These are phyloP conservation scores for Halichoeres trimaculatus DNA, from an alignment of 2,113 vertebrate genomes.

Conservation along the genomic window DNA sequence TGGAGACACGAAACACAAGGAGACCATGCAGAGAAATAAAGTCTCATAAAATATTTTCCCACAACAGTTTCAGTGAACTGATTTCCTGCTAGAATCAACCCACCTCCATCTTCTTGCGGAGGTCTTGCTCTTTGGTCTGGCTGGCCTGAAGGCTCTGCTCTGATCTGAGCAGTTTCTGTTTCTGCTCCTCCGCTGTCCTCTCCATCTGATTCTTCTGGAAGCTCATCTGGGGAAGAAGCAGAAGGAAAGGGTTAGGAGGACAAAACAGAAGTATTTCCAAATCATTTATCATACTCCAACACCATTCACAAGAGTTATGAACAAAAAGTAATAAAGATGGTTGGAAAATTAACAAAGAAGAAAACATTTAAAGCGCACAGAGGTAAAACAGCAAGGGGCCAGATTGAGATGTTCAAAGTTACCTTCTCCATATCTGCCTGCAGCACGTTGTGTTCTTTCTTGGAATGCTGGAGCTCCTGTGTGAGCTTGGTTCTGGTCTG, in stretches of 20 bases:
- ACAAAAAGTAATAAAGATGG: no score
- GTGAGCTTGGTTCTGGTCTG: slow-evolving; percentile 85
- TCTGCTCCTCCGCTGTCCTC: slow-evolving; percentile 81
- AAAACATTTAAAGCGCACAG: neutral
- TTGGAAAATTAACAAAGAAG: neutral
- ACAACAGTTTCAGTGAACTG: neutral
- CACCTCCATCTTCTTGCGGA: slow-evolving; percentile 86
- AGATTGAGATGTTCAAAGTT: slow-evolving; percentile 25
- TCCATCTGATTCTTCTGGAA: slow-evolving; percentile 83
- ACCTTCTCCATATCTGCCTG: slow-evolving; percentile 90
- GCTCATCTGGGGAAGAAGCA: slow-evolving; percentile 70
- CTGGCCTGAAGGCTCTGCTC: slow-evolving; percentile 84
- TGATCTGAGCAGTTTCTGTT: slow-evolving; percentile 82
- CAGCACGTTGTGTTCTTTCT: slow-evolving; percentile 81
- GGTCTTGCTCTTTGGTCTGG: slow-evolving; percentile 82
- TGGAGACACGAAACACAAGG: neutral
- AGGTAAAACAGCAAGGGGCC: neutral
- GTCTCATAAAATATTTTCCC: neutral
- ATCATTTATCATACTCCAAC: neutral
- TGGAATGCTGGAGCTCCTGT: slow-evolving; percentile 90
- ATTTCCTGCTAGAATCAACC: slow-evolving; percentile 6
- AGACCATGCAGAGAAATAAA: no score
- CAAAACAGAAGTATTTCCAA: neutral
- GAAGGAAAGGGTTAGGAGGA: neutral
- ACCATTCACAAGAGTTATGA: no score